Conservation (phyloP, 2,888 invertebrate species). For the Lissonota sp. region DNA sequence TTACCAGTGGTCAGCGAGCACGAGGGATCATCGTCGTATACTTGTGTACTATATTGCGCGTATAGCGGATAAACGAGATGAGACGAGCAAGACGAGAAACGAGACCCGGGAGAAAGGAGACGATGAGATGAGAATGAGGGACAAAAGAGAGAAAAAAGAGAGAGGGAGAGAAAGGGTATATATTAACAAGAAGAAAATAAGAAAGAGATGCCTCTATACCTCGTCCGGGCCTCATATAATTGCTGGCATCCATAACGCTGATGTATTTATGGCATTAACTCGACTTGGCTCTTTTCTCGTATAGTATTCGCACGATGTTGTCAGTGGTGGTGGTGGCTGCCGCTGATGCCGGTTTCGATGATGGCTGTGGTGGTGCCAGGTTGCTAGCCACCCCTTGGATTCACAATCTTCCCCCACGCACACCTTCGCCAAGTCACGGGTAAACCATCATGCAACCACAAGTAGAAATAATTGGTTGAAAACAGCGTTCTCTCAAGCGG, state of each 20-base stretch:
- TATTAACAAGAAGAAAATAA: slow-evolving; percentile 2
- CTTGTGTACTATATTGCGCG: slow-evolving; percentile 59
- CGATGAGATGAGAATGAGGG: slow-evolving; percentile 55
- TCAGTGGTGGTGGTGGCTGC: slow-evolving; percentile 19
- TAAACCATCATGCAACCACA: slow-evolving; percentile 86
- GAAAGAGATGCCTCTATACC: slow-evolving; percentile 75
- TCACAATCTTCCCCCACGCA: slow-evolving; percentile 79
- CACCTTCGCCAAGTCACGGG: slow-evolving; percentile 69
- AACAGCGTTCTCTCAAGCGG: slow-evolving; percentile 81
- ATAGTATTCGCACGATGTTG: slow-evolving; percentile 57
- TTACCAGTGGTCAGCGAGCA: slow-evolving; percentile 66
- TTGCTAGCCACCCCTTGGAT: slow-evolving; percentile 78
- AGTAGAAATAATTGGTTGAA: slow-evolving; percentile 84
- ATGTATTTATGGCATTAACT: slow-evolving; percentile 84
- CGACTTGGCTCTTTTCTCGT: slow-evolving; percentile 82
- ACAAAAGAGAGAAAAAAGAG: slow-evolving; percentile 23
- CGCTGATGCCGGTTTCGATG: slow-evolving; percentile 54
- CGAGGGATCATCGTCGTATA: slow-evolving; percentile 80
- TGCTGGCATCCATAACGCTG: slow-evolving; percentile 84
- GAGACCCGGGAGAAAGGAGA: slow-evolving; percentile 50
- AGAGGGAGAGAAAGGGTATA: slow-evolving; percentile 4
- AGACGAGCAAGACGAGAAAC: slow-evolving; percentile 59
- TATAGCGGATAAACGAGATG: slow-evolving; percentile 59
- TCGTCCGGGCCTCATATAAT: slow-evolving; percentile 82
- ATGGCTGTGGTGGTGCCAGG: slow-evolving; percentile 58